Base-by-base conservation (phyloP, 2,113 vertebrate genomes). In the Gasterosteus aculeatus region DNA sequence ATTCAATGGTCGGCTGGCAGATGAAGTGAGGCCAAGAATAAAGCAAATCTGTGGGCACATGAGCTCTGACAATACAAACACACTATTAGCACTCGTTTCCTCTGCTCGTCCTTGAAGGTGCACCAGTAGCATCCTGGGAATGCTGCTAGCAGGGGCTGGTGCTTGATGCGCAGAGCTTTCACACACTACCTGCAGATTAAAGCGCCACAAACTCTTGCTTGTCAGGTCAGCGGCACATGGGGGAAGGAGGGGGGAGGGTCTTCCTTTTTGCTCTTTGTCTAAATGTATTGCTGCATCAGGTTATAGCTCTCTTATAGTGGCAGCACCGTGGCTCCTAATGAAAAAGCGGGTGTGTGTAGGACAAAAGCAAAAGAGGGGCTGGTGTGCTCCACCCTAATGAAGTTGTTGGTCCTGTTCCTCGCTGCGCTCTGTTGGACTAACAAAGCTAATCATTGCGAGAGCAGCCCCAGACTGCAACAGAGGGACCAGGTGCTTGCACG, bases 401-500 rank as follows among this genome's bases (percentile, higher is more conserved):
- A 93, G 91, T 88, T 88, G 92, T 91, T 88, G 91, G 87, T 85
- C 85, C 88, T 91, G 83, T 87, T 85, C 72, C 87, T 83, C 6
- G 88, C 90, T 67, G 87, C 76, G 85, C 86, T 88, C 90, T 80
- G 88, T 75, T 92, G 85, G 87, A 91, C 85, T 90, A 88, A 89
- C 91, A 91, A 89, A 90, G 89, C 88, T 90, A 90, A 92, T 93
- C 90, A 91, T 72, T 75, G 81, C 41, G 77, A 91, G 82, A 82
- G 85, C 82, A 70, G 86, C 76, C 73, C 80, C 84, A 86, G 83
- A 83, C 90, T 85, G 78, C 82, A 86, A 86, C 90, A 89, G 86
- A 91, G 81, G 78, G 84, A 85, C 91, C 92, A 92, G 91, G 91
- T 92, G 91, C 86, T 87, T 84, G 74, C 72, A 75, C 78, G 70